These are phyloP conservation scores for Luehdorfia chinensis DNA, from an alignment of 1,140 invertebrate genomes.

Conservation along the genomic window DNA sequence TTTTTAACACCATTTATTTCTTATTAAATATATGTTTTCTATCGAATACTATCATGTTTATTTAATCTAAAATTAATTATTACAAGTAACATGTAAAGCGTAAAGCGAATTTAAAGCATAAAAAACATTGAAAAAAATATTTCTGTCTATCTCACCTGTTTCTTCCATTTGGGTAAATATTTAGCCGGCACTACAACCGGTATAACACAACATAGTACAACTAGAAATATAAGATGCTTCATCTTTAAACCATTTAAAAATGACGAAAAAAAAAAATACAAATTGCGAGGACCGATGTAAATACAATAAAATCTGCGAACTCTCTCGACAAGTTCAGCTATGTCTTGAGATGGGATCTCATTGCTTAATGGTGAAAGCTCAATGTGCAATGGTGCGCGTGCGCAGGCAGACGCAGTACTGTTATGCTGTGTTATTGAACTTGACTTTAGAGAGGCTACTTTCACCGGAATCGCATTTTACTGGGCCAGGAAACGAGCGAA, in stretches of 20 bases:
- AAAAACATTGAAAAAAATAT: no score
- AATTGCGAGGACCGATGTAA: slow-evolving; percentile 1
- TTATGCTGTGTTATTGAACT: slow-evolving; percentile 70
- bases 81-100: no score
- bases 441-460: slow-evolving; percentile 57
- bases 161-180: slow-evolving; percentile 90
- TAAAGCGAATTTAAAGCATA: no score
- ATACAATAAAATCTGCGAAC: slow-evolving; percentile 14
- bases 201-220: slow-evolving; percentile 45
- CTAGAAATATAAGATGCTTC: slow-evolving; percentile 35
- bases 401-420: slow-evolving; percentile 37
- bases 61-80: no score
- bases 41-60: no score
- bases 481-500: slow-evolving; percentile 36
- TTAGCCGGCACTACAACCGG: slow-evolving; percentile 69
- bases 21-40: no score
- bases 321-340: slow-evolving; percentile 1
- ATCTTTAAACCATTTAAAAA: slow-evolving; percentile 40
- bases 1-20: no score
- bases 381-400: slow-evolving; percentile 22
- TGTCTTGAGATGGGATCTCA: slow-evolving; percentile 5
- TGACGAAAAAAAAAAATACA: no score
- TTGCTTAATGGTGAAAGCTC: slow-evolving; percentile 10
- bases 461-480: slow-evolving; percentile 47
- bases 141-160: slow-evolving; percentile 82